Base-by-base conservation (phyloP, 2,797 vertebrate species). In the Pagetopsis macropterus region DNA sequence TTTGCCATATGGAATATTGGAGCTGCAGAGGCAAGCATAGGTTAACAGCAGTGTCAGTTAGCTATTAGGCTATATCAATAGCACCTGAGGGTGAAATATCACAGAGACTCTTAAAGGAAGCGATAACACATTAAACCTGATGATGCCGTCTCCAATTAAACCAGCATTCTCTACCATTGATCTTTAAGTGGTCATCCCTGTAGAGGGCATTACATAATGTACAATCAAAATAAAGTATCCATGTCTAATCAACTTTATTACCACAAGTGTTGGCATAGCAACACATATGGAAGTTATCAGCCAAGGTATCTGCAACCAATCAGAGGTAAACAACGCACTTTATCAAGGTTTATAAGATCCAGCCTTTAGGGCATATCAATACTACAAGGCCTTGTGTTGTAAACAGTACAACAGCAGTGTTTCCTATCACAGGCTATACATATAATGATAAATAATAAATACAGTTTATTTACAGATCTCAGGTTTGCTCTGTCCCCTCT, bases 1-100 rank as follows among this genome's bases (percentile, higher is more conserved):
- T 57, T 45, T 0, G 2, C 66, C 78, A 83, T 48, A 60, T 76
- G 80, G 68, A 44, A 37, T 70, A 71, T 74, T 10, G 56, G 43
- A 43, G 16, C 17, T 52, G 19, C 56, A 56, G 23, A 10, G 48
- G 58, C 54, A 45, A 50, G 17, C 17, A 37, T 2, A 19, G 37
- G 45, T 55, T 33, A 83, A 68, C 43, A 10, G 27, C 21, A 40
- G 44, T 7, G 37, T 52, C 54, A 41, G 17, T 49, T 46, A 45
- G 8, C 27, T 9, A 37, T 37, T 37, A 37, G 2, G 33, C 55
- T 16, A 40, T 7, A 4, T 13, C n/a, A 52, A 19, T 27, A 51
- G 65, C 14, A 50, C 17, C 31, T 44, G 5, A 15, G 72, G 43
- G 17, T 33, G 8, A 31, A 14, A 14, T 31, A 70, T 21, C 16